These are phyloP conservation scores for Corbicula japonica DNA, from an alignment of 2,888 invertebrate species.

Conservation along the genomic window DNA sequence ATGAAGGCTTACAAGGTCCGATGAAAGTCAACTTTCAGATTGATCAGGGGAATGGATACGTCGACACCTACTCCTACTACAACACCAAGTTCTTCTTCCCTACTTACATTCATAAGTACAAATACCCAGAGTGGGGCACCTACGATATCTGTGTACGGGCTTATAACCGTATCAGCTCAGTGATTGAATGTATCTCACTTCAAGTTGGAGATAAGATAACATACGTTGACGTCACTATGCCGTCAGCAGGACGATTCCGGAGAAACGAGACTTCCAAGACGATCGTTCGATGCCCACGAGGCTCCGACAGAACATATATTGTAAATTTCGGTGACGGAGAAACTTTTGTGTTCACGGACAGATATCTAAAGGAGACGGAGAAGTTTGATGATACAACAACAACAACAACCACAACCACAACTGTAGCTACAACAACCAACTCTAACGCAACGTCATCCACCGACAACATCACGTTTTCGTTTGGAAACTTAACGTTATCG, in stretches of 20 bases:
- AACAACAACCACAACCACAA: constrained; percentile 21
- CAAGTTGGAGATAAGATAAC: constrained; percentile 83
- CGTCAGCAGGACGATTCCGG: constrained; percentile 71
- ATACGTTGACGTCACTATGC: constrained; percentile 77
- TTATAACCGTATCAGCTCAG: constrained; percentile 79
- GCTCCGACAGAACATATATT: constrained; percentile 78
- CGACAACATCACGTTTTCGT: neutral
- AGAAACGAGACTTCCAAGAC: constrained; percentile 70
- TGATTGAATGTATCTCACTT: constrained; percentile 66
- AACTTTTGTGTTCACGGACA: constrained; percentile 70
- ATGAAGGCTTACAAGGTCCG: constrained; percentile 74
- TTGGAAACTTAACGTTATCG: too few relatives aligned
- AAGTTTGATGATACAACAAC: constrained; percentile 44
- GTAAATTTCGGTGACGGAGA: constrained; percentile 78
- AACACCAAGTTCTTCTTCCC: constrained; percentile 65
- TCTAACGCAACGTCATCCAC: neutral
- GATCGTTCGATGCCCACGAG: constrained; percentile 77
- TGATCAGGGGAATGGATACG: constrained; percentile 79
- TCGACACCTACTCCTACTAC: constrained; percentile 51
- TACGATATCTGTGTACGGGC: constrained; percentile 80
- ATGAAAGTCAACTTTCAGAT: constrained; percentile 75
- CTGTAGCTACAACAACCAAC: neutral
- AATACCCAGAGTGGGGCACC: constrained; percentile 82
- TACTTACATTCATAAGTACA: constrained; percentile 72
- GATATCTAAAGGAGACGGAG: constrained; percentile 56